Conservation (phyloP, 2,113 vertebrate species). For the Pelobates fuscus region DNA sequence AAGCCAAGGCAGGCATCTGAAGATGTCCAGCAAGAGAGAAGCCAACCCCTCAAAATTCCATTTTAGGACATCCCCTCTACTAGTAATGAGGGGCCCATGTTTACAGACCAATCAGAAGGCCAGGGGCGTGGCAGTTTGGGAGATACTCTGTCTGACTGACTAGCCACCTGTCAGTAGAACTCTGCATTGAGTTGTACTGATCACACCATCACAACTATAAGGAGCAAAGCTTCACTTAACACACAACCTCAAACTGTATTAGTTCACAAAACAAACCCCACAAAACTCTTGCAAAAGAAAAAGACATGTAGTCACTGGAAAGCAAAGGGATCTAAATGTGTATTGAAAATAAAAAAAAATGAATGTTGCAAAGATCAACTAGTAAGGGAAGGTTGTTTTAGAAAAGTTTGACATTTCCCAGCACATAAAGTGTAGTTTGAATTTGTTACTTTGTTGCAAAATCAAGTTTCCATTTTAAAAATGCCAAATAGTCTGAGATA, state of each 20-base stretch:
- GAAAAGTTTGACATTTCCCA: too few relatives aligned
- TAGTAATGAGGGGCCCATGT: neutral
- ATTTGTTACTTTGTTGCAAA: too few relatives aligned
- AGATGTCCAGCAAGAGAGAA: neutral
- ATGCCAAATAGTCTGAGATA: too few relatives aligned
- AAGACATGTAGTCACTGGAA: slow-evolving; percentile 59
- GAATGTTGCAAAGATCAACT: too few relatives aligned
- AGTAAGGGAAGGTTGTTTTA: too few relatives aligned
- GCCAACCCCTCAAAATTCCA: slow-evolving; percentile 53
- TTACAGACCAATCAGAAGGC: slow-evolving; percentile 55
- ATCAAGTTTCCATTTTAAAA: too few relatives aligned
- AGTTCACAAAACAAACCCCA: slow-evolving; percentile 4
- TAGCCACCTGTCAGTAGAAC: slow-evolving; percentile 21
- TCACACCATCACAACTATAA: neutral
- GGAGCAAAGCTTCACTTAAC: slow-evolving; percentile 27
- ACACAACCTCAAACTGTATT: slow-evolving; percentile 4
- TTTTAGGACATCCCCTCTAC: slow-evolving; percentile 58
- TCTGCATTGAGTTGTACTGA: neutral
- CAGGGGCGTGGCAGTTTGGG: slow-evolving; percentile 42
- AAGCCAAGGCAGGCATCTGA: neutral
- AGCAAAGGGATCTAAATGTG: slow-evolving; percentile 15
- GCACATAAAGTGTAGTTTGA: too few relatives aligned
- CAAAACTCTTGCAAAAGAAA: slow-evolving; percentile 26
- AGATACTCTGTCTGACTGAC: neutral
- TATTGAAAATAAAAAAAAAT: neutral